phyloP scores from a whole-genome alignment of 2,888 invertebrate species.

The Eristalinus aeneus region DNA sequence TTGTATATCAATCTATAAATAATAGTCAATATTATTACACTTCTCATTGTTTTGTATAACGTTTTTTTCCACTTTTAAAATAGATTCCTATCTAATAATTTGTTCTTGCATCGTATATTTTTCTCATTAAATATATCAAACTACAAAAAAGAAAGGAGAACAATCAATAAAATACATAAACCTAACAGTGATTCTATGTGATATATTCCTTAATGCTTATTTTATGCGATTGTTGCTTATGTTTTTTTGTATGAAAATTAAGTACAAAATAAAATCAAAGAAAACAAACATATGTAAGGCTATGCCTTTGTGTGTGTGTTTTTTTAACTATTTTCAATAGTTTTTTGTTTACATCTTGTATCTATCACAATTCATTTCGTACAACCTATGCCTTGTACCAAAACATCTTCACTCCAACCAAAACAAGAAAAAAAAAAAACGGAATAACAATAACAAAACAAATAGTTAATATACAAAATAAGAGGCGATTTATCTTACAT shows the following conservation, averaged over 20 bases:
- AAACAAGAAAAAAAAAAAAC: conserved; percentile 1
- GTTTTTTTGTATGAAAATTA: neutral
- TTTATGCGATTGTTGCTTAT: neutral
- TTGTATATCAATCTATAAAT: conserved; percentile 66
- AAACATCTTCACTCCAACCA: conserved; percentile 37
- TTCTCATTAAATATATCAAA: conserved; percentile 18
- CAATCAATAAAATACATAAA: neutral
- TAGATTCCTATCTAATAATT: conserved; percentile 64
- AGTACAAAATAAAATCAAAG: neutral
- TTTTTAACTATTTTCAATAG: conserved; percentile 48
- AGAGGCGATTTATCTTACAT: neutral
- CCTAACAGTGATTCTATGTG: neutral
- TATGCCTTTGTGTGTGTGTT: conserved; percentile 34
- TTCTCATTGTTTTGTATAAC: conserved; percentile 31
- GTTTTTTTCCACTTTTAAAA: conserved; percentile 53
- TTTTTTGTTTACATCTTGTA: conserved; percentile 45
- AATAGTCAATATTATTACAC: conserved; percentile 63
- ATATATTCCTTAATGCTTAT: neutral
- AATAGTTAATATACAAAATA: neutral
- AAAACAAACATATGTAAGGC: conserved; percentile 37
- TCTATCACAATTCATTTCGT: conserved; percentile 68
- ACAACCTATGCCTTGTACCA: conserved; percentile 49
- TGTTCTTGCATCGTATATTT: conserved; percentile 6
- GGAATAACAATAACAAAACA: conserved; percentile 5
- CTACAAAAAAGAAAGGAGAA: conserved; percentile 18